Conservation (phyloP, 1,140 invertebrate genomes). For the Pantala flavescens region DNA sequence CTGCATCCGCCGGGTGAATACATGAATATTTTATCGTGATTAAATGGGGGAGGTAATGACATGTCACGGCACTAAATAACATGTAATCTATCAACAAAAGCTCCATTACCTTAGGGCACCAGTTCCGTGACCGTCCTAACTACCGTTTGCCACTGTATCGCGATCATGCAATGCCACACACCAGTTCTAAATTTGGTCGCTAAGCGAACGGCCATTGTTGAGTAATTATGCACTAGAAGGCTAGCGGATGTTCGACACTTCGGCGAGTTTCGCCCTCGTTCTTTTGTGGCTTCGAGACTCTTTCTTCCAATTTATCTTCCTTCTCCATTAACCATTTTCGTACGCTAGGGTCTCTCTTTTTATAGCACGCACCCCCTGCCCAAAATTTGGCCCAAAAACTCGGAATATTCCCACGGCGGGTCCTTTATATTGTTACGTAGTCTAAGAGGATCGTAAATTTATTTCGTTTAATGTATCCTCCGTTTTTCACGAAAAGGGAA, state of each 20-base stretch:
- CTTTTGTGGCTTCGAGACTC: no score
- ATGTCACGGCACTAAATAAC: background rate
- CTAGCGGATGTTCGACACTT: background rate
- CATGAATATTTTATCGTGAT: slow-evolving; percentile 4
- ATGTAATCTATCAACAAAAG: slow-evolving; percentile 8
- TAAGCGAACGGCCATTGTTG: background rate
- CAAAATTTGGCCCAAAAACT: no score
- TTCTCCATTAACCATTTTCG: no score
- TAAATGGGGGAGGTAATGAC: background rate
- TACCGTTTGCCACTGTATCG: background rate
- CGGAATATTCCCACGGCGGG: no score
- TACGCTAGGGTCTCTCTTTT: no score
- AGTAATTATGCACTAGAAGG: background rate
- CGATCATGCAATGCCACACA: background rate
- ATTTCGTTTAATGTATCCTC: no score
- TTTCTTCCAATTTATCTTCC: no score
- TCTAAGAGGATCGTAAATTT: no score
- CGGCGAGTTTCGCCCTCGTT: background rate
- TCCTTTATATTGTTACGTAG: no score
- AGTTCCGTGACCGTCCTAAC: background rate
- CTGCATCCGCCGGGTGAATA: background rate
- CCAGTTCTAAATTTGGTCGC: background rate
- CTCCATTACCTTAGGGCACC: background rate
- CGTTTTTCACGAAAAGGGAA: no score
- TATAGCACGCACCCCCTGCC: no score